These are phyloP conservation scores for Myripristis jacobus DNA, from an alignment of 2,797 vertebrate genomes.

Conservation along the genomic window DNA sequence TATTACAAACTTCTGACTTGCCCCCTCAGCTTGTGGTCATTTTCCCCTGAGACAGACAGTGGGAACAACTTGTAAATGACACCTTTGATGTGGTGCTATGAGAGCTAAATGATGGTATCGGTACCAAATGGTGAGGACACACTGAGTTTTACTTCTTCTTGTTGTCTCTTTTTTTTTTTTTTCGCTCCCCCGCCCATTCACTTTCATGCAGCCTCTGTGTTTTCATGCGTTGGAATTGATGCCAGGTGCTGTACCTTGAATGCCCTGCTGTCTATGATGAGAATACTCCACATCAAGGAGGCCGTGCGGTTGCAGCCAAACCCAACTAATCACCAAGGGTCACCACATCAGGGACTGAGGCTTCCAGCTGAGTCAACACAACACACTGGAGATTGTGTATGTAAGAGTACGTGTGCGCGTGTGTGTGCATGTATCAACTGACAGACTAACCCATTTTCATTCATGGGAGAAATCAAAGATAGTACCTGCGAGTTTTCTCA, in stretches of 20 bases:
- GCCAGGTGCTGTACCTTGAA: slow-evolving; percentile 81
- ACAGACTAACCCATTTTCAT: slow-evolving; percentile 44
- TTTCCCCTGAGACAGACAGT: slow-evolving; percentile 55
- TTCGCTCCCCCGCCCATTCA: slow-evolving; percentile 57
- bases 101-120: slow-evolving; percentile 39
- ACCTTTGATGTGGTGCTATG: slow-evolving; percentile 63
- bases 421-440: slow-evolving; percentile 19
- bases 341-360: slow-evolving; percentile 68
- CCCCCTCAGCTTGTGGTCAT: slow-evolving; percentile 40
- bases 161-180: slow-evolving; percentile 36
- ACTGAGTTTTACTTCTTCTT: slow-evolving; percentile 56
- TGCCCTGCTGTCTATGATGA: slow-evolving; percentile 65
- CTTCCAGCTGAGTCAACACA: slow-evolving; percentile 83
- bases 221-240: slow-evolving; percentile 74
- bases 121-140: slow-evolving; percentile 41
- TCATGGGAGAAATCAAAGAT: slow-evolving; percentile 45
- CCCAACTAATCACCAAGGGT: slow-evolving; percentile 69
- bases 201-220: slow-evolving; percentile 70
- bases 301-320: slow-evolving; percentile 67
- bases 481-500: slow-evolving; percentile 40
- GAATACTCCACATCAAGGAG: slow-evolving; percentile 78
- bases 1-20: slow-evolving; percentile 64
- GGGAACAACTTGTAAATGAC: slow-evolving; percentile 68
- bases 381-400: slow-evolving; percentile 59
- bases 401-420: slow-evolving; percentile 27